Base-by-base conservation (phyloP, 2,113 vertebrate genomes). In the Microcebus murinus region DNA sequence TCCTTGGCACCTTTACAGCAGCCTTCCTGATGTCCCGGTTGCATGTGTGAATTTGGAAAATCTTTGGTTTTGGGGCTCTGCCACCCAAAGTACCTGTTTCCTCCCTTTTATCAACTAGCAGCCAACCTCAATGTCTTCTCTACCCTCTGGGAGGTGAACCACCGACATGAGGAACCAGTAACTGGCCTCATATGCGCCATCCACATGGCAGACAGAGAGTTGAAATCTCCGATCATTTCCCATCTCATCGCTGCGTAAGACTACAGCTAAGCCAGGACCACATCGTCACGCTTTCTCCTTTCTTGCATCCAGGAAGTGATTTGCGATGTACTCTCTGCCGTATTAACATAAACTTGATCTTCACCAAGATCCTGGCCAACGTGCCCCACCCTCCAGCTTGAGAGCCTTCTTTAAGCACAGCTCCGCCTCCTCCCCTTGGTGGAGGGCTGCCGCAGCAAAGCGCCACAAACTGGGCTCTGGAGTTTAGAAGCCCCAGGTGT, bases 181-280 rank as follows among this genome's bases (percentile, higher is more conserved):
- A 27, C 36, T 12, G 5, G 29, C 29, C 31, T 8, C 10, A 7
- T 8, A 12, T 10, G 17, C 42, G 20, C 27, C 50, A 4, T 45
- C 55, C 11, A 42, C 20, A 57, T 14, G 4, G 31, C 39, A 8
- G 71, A 39, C 2, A 2, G 1, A 2, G 1, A 8, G 42, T 0
- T 36, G 7, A 61, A 10, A 17, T 68, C 39, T 20, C 36, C 5
- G 29, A 31, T 67, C 14, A 2, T 21, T 3, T 45, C 45, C 45
- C 15, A 20, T 45, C 31, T 59, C 15, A n/a, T 17, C 39, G 57
- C 52, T 36, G 29, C 15, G 7, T 31, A 34, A 23, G 29, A 45
- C 29, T 20, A n/a, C 48, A 65, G 45, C 7, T n/a, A 39, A 45
- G 10, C 61, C 31, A 48, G 21, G 17, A 45, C 0, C 73, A 36